Base-by-base conservation (phyloP, 2,113 vertebrate species). In the Tragelaphus scriptus region DNA sequence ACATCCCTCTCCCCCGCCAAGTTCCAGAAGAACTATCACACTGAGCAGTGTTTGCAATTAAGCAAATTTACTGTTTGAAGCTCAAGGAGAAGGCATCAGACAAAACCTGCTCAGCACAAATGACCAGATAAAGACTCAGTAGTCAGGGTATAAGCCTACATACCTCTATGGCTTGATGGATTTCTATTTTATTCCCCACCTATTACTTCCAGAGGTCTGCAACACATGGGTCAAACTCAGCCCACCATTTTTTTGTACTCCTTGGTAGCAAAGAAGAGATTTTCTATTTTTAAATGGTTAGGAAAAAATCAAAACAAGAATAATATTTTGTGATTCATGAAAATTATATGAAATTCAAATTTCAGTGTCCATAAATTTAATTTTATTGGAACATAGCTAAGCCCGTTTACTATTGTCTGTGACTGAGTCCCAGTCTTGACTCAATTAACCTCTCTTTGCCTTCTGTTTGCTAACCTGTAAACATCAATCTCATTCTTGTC, bases 301-400 rank as follows among this genome's bases (percentile, higher is more conserved):
- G 40, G 1, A 68, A 88, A 81, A 81, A 59, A 65, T 56, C 51
- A 82, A 82, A 90, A 91, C 23, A 87, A 49, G 53, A 44, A 65
- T 15, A 44, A 21, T 36, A 63, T 59, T n/a, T 81, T 81, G 40
- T 56, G 26, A 92, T 32, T 87, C 25, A 28, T 44, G 61, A 91
- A 94, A 92, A 87, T 49, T 5, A 89, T 8, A 32, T 32, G 11
- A 84, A 85, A 79, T 79, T 63, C 53, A 85, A 80, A 53, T 91
- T 32, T 79, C 51, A n/a, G 6, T 80, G 49, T 53, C 56, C 32
- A 49, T 82, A 68, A 59, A 44, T 53, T 51, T 88, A n/a, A 63
- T 55, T 51, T 28, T 63, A 25, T 5, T 84, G 25, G 49, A 25
- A 19, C 36, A 44, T 7, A 44, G 9, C 55, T 82, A 87, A 4